Evolutionary conservation across 2,797 vertebrate species (phyloP).

Genomic region (Carcharodon carcharias): DNA sequence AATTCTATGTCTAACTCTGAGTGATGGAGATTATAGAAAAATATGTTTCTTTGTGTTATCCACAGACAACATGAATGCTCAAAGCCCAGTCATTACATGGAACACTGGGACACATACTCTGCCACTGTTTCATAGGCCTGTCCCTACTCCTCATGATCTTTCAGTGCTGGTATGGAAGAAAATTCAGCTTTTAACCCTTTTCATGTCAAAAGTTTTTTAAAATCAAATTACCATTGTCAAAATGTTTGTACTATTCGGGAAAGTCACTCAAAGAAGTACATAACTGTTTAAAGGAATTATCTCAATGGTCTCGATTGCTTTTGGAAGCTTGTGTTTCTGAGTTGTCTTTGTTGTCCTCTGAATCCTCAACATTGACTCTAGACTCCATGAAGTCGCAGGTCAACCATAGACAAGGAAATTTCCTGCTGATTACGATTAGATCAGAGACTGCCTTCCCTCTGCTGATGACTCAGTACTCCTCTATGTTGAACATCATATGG

Average conservation of each 20-base stretch:
- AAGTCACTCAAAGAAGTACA: neutral
- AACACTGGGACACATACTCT: conserved; percentile 45
- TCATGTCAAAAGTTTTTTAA: neutral
- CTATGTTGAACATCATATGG: neutral
- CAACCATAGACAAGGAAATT: neutral
- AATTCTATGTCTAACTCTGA: neutral
- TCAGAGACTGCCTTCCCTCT: too few relatives aligned
- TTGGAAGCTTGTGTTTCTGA: neutral
- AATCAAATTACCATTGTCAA: neutral
- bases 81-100: conserved; percentile 39
- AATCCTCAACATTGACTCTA: neutral
- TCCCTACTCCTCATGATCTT: conserved; percentile 41
- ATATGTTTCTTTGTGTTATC: neutral
- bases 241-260: neutral
- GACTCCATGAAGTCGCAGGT: neutral
- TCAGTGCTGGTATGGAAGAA: conserved; percentile 42
- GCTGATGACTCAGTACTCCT: neutral
- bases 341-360: neutral
- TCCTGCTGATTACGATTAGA: neutral
- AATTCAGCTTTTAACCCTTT: neutral
- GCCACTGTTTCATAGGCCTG: conserved; percentile 45
- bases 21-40: neutral
- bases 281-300: neutral
- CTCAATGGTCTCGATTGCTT: neutral
- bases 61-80: neutral